A percentile compares a stretch with the other conserved stretches of the same genome.
phyloP scores from a whole-genome alignment of 2,888 invertebrate species.

The Papilio gigon region DNA sequence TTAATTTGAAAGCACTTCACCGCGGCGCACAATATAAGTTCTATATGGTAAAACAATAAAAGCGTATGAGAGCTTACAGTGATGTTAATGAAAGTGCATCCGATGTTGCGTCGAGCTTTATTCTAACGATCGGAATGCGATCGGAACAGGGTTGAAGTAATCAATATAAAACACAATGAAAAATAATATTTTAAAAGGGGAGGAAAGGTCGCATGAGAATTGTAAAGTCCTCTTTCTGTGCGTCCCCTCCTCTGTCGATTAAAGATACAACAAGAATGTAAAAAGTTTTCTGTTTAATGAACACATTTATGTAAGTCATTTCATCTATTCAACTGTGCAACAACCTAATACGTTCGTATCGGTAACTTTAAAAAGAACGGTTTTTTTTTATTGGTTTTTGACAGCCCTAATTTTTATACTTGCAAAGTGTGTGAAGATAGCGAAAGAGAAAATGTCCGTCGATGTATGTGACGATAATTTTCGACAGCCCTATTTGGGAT shows the following conservation, averaged over 20 bases:
- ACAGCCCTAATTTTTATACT: conserved; percentile 44
- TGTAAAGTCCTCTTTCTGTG: no score
- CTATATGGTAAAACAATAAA: conserved; percentile 33
- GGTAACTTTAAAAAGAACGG: no score
- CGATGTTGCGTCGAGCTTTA: conserved; percentile 32
- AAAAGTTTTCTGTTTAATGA: no score
- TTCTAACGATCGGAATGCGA: conserved; percentile 26
- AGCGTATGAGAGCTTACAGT: conserved; percentile 30
- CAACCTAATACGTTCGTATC: no score
- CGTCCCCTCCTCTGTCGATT: no score
- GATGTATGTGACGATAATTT: neutral
- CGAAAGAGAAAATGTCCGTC: neutral
- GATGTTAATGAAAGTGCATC: conserved; percentile 35
- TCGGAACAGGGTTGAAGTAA: conserved; percentile 26
- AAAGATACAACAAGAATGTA: no score
- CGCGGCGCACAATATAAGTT: neutral
- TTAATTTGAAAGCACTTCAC: conserved; percentile 14
- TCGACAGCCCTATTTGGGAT: conserved; percentile 47
- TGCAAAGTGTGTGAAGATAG: no score
- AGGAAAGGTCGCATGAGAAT: no score
- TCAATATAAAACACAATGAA: neutral
- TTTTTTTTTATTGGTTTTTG: conserved; percentile 1
- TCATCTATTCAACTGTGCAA: no score
- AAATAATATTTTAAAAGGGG: no score
- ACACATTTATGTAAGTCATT: no score